Evolutionary conservation across 1,140 invertebrate species (phyloP).

Genomic region (Drosophila tsacasi): DNA sequence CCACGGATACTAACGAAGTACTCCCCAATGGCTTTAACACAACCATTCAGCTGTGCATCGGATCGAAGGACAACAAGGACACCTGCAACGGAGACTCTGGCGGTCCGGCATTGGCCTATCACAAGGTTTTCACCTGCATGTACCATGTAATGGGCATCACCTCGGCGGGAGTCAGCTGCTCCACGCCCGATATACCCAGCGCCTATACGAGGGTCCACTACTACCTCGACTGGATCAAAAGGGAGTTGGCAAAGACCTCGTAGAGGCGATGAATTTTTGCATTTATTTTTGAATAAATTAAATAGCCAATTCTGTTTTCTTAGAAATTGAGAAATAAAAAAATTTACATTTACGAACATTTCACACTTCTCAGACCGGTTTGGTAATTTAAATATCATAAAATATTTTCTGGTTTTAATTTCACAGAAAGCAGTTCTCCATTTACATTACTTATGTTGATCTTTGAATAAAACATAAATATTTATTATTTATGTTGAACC

Average conservation of each 20-base stretch:
- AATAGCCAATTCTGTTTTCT: background rate
- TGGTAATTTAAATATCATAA: background rate
- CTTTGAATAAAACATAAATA: background rate
- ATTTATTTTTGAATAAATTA: background rate
- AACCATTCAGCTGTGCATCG: constrained; percentile 89
- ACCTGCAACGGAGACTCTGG: constrained; percentile 85
- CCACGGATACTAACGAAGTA: constrained; percentile 25
- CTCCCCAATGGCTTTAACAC: constrained; percentile 85
- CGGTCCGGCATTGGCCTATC: constrained; percentile 70
- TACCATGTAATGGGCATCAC: constrained; percentile 76
- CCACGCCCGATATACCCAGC: constrained; percentile 53
- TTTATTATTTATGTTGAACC: background rate
- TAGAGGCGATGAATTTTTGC: background rate
- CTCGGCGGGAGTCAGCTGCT: constrained; percentile 66
- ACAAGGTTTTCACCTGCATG: constrained; percentile 64
- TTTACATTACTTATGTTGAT: background rate
- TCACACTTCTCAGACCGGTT: constrained; percentile 15
- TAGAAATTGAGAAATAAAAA: background rate
- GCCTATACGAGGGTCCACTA: constrained; percentile 69
- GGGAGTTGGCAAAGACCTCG: constrained; percentile 40
- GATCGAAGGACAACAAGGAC: constrained; percentile 86
- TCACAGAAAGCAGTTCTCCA: background rate
- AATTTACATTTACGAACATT: background rate
- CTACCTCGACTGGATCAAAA: constrained; percentile 75
- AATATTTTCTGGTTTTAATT: constrained; percentile 22